Evolutionary conservation across 2,888 invertebrate genomes (phyloP).

Genomic region (Tenthredo livida): DNA sequence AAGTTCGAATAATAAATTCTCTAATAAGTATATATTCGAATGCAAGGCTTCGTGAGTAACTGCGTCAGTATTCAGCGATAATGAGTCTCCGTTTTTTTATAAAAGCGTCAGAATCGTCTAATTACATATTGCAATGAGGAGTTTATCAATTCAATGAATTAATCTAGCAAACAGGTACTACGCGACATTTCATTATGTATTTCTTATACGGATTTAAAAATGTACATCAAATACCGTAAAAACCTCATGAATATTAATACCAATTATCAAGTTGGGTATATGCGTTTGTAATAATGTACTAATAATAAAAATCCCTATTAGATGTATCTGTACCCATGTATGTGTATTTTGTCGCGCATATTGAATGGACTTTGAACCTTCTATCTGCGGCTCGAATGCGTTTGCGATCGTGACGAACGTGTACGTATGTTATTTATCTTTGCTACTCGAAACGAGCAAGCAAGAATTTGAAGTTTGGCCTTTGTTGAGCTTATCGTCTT

Average conservation of each 20-base stretch:
- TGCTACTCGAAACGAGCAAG: constrained; percentile 2
- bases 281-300: not conserved
- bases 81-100: not conserved
- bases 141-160: too few species aligned
- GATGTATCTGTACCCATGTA: not conserved
- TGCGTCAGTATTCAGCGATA: not conserved
- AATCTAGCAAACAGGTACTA: not conserved
- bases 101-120: not conserved
- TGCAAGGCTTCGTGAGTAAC: not conserved
- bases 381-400: constrained; percentile 28
- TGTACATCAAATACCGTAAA: not conserved
- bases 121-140: not conserved
- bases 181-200: not conserved
- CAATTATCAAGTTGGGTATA: not conserved
- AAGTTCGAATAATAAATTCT: too few species aligned
- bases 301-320: not conserved
- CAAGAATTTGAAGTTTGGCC: constrained; percentile 40
- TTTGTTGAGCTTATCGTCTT: constrained; percentile 38
- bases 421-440: constrained; percentile 52
- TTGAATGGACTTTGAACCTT: constrained; percentile 24
- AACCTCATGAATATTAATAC: not conserved
- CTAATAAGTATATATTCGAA: not conserved
- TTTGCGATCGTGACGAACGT: constrained; percentile 4
- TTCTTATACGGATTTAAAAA: not conserved
- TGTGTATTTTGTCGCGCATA: constrained; percentile 16